phyloP scores from a whole-genome alignment of 2,113 vertebrate genomes.

The Plestiodon gilberti region DNA sequence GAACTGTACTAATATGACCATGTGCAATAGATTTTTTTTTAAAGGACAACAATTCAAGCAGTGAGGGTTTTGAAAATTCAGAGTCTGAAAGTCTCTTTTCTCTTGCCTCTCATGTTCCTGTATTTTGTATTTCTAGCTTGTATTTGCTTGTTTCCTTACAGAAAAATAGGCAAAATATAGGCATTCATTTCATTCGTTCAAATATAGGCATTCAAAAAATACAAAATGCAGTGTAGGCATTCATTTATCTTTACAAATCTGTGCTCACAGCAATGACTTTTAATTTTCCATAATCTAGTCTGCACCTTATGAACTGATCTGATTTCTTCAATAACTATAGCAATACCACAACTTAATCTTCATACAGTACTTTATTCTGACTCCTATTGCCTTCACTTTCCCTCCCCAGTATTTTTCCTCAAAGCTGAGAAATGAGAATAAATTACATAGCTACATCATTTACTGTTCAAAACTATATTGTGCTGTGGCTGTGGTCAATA shows the following conservation, averaged over 20 bases:
- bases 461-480: not conserved
- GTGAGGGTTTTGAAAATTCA: not conserved
- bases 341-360: not conserved
- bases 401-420: not conserved
- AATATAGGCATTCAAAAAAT: too few species aligned
- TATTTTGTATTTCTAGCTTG: not conserved
- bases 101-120: not conserved
- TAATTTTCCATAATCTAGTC: not conserved
- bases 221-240: too few species aligned
- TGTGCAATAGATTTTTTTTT: not conserved
- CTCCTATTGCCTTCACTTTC: not conserved
- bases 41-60: not conserved
- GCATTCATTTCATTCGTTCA: not conserved
- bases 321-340: not conserved
- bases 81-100: not conserved
- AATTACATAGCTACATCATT: not conserved
- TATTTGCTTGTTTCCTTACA: constrained; percentile 6
- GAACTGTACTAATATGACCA: not conserved
- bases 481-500: not conserved
- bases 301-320: not conserved
- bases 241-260: too few species aligned
- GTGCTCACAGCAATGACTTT: not conserved
- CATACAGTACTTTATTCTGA: not conserved
- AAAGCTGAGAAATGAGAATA: not conserved
- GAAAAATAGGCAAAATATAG: not conserved